Evolutionary conservation across 1,140 invertebrate genomes (phyloP).

Genomic region (Mylabris phalerata): DNA sequence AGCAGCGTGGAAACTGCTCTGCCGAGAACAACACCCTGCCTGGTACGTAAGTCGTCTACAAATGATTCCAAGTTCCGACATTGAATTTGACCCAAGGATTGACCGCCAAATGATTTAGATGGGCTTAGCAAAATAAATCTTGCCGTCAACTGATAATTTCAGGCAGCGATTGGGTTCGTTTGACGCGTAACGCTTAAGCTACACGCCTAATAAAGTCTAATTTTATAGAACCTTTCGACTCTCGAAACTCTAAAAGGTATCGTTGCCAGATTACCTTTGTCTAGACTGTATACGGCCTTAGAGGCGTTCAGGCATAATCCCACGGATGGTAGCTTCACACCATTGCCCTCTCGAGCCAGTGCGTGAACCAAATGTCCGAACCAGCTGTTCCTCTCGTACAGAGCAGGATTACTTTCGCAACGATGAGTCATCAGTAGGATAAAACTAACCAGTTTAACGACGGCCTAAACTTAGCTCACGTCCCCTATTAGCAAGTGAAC

Average conservation of each 20-base stretch:
- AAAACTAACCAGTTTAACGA: slow-evolving; percentile 78
- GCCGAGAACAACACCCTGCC: slow-evolving; percentile 55
- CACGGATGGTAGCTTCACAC: no score
- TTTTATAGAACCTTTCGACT: no score
- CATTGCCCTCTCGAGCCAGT: no score
- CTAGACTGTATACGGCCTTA: no score
- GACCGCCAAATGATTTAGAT: no score
- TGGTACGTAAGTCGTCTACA: slow-evolving; percentile 56
- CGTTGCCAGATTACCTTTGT: no score
- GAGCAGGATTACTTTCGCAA: slow-evolving; percentile 58
- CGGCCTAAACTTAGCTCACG: slow-evolving; percentile 74
- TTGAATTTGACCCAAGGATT: slow-evolving; percentile 40
- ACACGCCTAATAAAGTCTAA: slow-evolving; percentile 40
- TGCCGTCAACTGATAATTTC: neutral
- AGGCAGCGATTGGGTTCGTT: slow-evolving; percentile 7
- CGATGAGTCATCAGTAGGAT: slow-evolving; percentile 51
- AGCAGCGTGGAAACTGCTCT: slow-evolving; percentile 52
- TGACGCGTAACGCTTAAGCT: no score
- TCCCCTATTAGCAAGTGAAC: slow-evolving; percentile 64
- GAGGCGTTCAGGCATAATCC: no score
- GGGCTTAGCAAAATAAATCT: neutral
- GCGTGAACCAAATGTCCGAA: no score
- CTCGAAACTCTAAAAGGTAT: no score
- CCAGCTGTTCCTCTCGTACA: no score
- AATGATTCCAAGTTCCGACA: slow-evolving; percentile 54